These are phyloP conservation scores for Dorcus parallelipipedus DNA, from an alignment of 2,888 invertebrate genomes.

Conservation along the genomic window DNA sequence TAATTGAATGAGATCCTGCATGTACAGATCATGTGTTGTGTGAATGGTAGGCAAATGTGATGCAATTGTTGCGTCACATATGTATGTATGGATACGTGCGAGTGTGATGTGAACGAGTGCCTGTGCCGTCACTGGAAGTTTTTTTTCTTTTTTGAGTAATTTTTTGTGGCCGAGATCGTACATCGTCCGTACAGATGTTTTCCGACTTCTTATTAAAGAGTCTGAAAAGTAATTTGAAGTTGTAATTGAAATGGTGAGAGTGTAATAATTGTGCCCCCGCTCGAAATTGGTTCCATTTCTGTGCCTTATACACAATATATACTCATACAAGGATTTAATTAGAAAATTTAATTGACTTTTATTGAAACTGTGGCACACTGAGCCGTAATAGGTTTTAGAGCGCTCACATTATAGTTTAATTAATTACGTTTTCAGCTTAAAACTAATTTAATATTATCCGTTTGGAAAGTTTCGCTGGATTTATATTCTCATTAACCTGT, in stretches of 20 bases:
- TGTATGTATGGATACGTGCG: too few relatives aligned
- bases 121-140: too few relatives aligned
- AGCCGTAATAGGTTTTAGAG: conserved; percentile 42
- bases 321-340: conserved; percentile 45
- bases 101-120: too few relatives aligned
- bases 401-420: conserved; percentile 43
- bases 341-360: conserved; percentile 49
- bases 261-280: conserved; percentile 47
- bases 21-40: too few relatives aligned
- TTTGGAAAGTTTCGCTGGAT: conserved; percentile 18
- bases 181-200: neutral
- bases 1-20: too few relatives aligned
- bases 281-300: conserved; percentile 43
- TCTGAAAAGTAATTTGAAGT: conserved; percentile 52
- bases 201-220: conserved; percentile 47
- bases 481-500: conserved; percentile 17
- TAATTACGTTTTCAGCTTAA: conserved; percentile 39
- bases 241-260: conserved; percentile 52
- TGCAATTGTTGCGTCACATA: too few relatives aligned
- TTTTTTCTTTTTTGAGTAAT: neutral
- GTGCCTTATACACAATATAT: conserved; percentile 29
- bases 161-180: neutral
- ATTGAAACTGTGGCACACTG: conserved; percentile 44
- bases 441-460: conserved; percentile 41
- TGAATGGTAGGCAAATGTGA: too few relatives aligned